phyloP scores from a whole-genome alignment of 2,113 vertebrate species.

The Clarias macrocephalus region DNA sequence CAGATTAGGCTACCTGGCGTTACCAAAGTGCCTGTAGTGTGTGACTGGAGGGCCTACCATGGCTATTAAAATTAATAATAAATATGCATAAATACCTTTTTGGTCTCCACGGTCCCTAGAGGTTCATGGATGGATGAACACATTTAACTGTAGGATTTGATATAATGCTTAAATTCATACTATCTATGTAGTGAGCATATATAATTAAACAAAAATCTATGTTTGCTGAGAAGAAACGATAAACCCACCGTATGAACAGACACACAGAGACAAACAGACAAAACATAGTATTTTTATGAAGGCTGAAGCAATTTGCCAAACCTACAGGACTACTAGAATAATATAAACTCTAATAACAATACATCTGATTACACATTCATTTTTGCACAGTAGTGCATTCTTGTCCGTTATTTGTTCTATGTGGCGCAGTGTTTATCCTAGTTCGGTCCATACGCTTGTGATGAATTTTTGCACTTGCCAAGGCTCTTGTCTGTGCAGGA shows the following conservation, averaged over 20 bases:
- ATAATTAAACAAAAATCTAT: neutral
- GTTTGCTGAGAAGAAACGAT: neutral
- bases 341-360: neutral
- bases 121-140: too few species aligned
- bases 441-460: neutral
- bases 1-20: too few species aligned
- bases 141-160: neutral
- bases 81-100: too few species aligned
- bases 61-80: too few species aligned
- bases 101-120: too few species aligned
- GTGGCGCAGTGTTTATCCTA: neutral
- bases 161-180: neutral
- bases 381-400: neutral
- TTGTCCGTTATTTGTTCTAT: neutral
- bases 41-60: too few species aligned
- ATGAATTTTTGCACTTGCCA: conserved; percentile 1
- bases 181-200: neutral
- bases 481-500: conserved; percentile 4
- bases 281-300: neutral
- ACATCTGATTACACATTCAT: neutral
- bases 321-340: neutral
- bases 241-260: neutral
- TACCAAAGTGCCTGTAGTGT: too few species aligned
- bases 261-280: neutral
- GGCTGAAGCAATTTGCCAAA: neutral